These are phyloP conservation scores for Lithophane ornitopus DNA, from an alignment of 2,888 invertebrate species.

Conservation along the genomic window DNA sequence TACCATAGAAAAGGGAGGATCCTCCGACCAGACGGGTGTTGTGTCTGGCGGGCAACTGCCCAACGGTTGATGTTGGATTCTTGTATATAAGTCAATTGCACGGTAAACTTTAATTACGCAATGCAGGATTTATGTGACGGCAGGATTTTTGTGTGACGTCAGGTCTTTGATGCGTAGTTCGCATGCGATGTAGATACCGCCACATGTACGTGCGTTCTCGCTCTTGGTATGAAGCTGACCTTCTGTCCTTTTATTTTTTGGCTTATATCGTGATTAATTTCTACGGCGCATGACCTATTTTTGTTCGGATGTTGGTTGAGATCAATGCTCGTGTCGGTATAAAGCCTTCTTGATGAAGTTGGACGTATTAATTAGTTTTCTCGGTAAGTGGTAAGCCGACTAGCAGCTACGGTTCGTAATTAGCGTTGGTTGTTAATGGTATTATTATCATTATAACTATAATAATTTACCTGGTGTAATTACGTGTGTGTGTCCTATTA, in stretches of 20 bases:
- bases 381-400: conserved; percentile 20
- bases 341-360: conserved; percentile 28
- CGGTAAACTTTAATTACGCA: no score
- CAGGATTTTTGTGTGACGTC: no score
- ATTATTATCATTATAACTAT: neutral
- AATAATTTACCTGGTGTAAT: neutral
- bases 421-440: conserved; percentile 15
- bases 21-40: no score
- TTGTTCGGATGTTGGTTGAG: conserved; percentile 25
- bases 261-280: conserved; percentile 35
- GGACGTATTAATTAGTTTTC: conserved; percentile 41
- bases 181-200: no score
- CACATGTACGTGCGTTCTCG: neutral
- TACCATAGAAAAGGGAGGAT: no score
- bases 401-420: conserved; percentile 8
- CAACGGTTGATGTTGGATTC: no score
- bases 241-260: conserved; percentile 6
- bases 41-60: no score
- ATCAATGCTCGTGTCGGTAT: conserved; percentile 41
- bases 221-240: neutral
- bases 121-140: no score
- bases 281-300: conserved; percentile 41
- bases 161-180: no score
- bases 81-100: no score
- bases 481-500: neutral